Evolutionary conservation across 2,113 vertebrate species (phyloP).

Genomic region (Oncorhynchus kisutch): DNA sequence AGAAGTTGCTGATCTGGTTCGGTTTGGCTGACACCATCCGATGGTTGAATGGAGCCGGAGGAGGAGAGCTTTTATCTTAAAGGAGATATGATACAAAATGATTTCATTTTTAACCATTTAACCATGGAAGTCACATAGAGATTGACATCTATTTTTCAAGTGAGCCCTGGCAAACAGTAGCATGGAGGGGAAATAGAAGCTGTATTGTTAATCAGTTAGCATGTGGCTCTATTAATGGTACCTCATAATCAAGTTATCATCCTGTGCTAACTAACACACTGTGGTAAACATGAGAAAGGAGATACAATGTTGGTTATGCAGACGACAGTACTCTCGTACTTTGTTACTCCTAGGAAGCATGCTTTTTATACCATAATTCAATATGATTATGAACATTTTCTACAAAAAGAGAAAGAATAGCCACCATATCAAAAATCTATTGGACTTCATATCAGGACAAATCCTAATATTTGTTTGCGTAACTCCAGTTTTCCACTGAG

Average conservation of each 20-base stretch:
- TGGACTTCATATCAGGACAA: not conserved
- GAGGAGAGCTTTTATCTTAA: slow-evolving; percentile 77
- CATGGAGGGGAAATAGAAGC: slow-evolving; percentile 40
- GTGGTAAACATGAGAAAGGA: slow-evolving; percentile 25
- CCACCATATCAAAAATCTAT: not conserved
- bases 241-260: slow-evolving; percentile 36
- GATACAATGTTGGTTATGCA: not conserved
- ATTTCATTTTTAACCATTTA: not conserved
- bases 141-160: not conserved
- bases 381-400: too few relatives aligned
- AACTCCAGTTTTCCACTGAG: too few relatives aligned
- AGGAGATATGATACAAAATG: slow-evolving; percentile 14
- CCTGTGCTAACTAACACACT: not conserved
- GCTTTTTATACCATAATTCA: not conserved
- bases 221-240: not conserved
- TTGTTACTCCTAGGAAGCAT: not conserved
- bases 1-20: slow-evolving; percentile 84
- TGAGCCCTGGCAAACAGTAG: slow-evolving; percentile 5
- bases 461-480: too few relatives aligned
- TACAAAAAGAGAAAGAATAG: not conserved
- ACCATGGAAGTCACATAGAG: not conserved
- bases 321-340: not conserved
- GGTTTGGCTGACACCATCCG: slow-evolving; percentile 88
- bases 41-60: slow-evolving; percentile 88
- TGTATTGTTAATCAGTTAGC: slow-evolving; percentile 24